Base-by-base conservation (phyloP, 2,797 vertebrate genomes). In the Ataeniobius toweri region DNA sequence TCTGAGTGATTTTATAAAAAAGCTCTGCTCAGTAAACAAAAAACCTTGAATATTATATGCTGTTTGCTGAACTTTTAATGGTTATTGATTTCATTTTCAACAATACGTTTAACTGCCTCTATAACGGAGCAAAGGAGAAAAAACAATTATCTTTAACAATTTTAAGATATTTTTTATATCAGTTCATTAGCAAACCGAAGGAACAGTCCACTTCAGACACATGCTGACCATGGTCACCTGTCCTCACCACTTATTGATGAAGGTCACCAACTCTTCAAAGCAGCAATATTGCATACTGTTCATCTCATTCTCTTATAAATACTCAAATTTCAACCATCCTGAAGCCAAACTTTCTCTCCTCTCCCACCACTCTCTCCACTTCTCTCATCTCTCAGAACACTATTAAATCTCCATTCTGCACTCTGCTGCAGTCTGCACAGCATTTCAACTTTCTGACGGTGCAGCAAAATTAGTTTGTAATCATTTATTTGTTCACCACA, bases 231-330 rank as follows among this genome's bases (percentile, higher is more conserved):
- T 18, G 26, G 31, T 85, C 73, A 82, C n/a, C 72, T 78, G 77
- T 77, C 88, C 89, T 90, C 85, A 89, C 83, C 73, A 78, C 78
- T 87, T 84, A 88, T 87, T 83, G 85, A 77, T 80, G 84, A 93
- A 93, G 93, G 92, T 93, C 89, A 78, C 77, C 77, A 81, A 78
- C 85, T 86, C 80, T 83, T 90, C 87, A 90, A 85, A 89, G 87
- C 89, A 91, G 80, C 78, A 85, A 73, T 59, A 56, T 68, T 76
- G 75, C 46, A n/a, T 83, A 86, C 80, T 41, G 1, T 67, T 41
- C 86, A 63, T 91, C 90, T 90, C 85, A 85, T 82, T 89, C 86
- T 92, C 88, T 90, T 89, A 93, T 92, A 91, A 91, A 92, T 90
- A 90, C 61, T 92, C 75, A 86, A 83, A 80, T 85, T 90, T 76